Evolutionary conservation across 1,140 invertebrate genomes (phyloP), one percentile per base, ranked within the genome.

Genomic region (Stegodyphus mimosarum): DNA sequence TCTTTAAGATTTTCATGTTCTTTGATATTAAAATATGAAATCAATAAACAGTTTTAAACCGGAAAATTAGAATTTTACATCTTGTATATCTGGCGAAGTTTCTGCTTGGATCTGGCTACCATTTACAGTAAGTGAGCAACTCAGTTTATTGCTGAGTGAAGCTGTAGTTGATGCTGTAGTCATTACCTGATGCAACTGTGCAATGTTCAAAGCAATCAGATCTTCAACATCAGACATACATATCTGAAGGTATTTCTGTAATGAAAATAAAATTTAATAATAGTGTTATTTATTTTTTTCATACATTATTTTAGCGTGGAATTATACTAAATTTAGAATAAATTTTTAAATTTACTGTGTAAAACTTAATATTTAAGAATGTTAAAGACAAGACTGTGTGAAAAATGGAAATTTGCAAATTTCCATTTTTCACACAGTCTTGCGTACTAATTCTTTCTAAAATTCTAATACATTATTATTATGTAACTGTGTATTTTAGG

Each of bases 171-270:
- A 74, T 5, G 71, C 17, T 74, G 64, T 74, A 64, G 80, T 33
- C 51, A 83, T 74, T 11, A 52, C 80, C 76, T 84, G 81, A 17
- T 84, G 63, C 4, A 84, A 55, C 13, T 84, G 81, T 9, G 81
- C 72, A 69, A 84, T 84, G 52, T 84, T 84, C 1, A 49, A 55
- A 13, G 81, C 72, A 33, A 84, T 75, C n/a, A 84, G 50, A 60
- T 69, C 81, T 67, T 84, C 81, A 5, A 84, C 52, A 50, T 84
- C 81, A 18, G 60, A 50, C 64, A 84, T 84, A 69, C 81, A 84
- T 7, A 50, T 71, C 63, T 84, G 71, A 7, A 84, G 17, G 33
- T 84, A 84, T 76, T 84, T 84, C 81, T 84, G 52, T 13, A 84
- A 84, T 11, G 18, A 55, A 83, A 17, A 67, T 15, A 67, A n/a